A percentile compares a stretch with the other conserved stretches of the same genome.
Conservation (phyloP, 1,140 invertebrate species). For the Chironomus tepperi region DNA sequence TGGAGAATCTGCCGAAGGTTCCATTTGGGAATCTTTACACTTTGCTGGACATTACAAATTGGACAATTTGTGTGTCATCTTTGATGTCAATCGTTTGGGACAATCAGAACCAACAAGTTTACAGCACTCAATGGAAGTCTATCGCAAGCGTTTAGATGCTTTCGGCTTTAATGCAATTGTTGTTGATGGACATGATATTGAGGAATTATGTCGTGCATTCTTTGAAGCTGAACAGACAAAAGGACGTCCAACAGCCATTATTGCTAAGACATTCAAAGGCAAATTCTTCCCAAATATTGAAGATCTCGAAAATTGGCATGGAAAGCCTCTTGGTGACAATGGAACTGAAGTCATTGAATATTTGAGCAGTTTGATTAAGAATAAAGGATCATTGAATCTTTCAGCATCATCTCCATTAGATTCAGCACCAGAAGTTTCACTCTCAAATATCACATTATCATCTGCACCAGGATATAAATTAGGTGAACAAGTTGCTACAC, state of each 20-base stretch:
- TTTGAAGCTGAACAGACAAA: conserved; percentile 67
- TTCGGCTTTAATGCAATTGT: conserved; percentile 91
- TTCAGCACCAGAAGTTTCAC: conserved; percentile 61
- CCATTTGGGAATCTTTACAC: conserved; percentile 95
- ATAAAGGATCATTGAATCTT: conserved; percentile 46
- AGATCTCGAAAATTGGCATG: conserved; percentile 94
- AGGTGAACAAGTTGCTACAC: conserved; percentile 78
- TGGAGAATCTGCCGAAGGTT: conserved; percentile 97
- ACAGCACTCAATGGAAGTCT: conserved; percentile 86
- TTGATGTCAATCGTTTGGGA: conserved; percentile 95
- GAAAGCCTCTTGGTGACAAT: conserved; percentile 84
- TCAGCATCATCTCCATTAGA: conserved; percentile 56
- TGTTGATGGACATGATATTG: conserved; percentile 94
- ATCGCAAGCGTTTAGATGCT: conserved; percentile 76
- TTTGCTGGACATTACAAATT: conserved; percentile 93
- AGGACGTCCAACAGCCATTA: conserved; percentile 82
- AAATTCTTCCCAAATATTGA: conserved; percentile 82
- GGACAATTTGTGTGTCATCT: conserved; percentile 93
- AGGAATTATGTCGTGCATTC: conserved; percentile 80
- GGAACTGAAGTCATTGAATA: conserved; percentile 66
- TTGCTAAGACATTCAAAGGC: conserved; percentile 96
- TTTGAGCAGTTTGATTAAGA: conserved; percentile 57
- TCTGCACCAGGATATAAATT: conserved; percentile 76
- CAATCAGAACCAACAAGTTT: conserved; percentile 92
- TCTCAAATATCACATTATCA: conserved; percentile 68